phyloP scores from a whole-genome alignment of 2,113 vertebrate genomes.

The Brienomyrus brachyistius region DNA sequence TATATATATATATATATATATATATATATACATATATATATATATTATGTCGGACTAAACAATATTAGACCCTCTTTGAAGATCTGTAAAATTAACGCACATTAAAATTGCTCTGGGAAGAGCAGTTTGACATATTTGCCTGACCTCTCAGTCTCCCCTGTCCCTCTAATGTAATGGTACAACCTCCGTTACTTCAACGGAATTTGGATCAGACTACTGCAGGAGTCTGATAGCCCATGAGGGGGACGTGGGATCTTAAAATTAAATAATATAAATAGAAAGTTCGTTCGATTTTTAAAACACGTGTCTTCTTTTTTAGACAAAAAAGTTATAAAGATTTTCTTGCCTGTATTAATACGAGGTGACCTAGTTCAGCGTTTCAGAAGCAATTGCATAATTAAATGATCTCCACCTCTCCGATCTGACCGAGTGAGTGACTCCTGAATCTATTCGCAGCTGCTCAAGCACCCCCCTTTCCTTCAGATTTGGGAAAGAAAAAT shows the following conservation, averaged over 20 bases:
- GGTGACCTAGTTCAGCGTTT: background rate
- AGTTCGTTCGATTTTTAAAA: background rate
- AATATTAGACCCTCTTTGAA: background rate
- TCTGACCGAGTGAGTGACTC: conserved; percentile 38
- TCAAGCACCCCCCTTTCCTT: conserved; percentile 23
- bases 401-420: conserved; percentile 24
- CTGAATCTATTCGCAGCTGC: conserved; percentile 45
- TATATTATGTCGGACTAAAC: background rate
- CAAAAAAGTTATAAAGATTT: background rate
- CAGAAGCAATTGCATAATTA: conserved; percentile 8
- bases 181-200: conserved; percentile 29
- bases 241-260: conserved; percentile 19
- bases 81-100: background rate
- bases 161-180: conserved; percentile 36
- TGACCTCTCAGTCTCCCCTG: conserved; percentile 27
- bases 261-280: conserved; percentile 2
- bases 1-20: too few species aligned
- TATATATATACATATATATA: too few species aligned
- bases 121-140: background rate
- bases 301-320: background rate
- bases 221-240: conserved; percentile 19
- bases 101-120: background rate
- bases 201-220: conserved; percentile 38
- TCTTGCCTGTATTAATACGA: conserved; percentile 1
- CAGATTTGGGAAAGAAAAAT: conserved; percentile 40